Evolutionary conservation across 2,797 vertebrate genomes (phyloP), one percentile per base, ranked within the genome.

Genomic region (Notolepis coatsorum): DNA sequence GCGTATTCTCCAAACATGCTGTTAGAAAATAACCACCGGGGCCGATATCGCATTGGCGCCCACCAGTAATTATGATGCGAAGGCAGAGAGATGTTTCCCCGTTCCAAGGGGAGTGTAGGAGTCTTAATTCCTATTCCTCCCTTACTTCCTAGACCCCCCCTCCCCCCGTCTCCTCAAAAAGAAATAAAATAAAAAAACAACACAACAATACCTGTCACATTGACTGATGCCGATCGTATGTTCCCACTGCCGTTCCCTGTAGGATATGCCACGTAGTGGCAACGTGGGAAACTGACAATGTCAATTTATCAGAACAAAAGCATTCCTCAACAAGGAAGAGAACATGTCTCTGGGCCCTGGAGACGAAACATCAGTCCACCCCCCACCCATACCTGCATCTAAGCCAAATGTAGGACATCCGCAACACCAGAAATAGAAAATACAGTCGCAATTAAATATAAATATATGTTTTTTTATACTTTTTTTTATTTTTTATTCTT

Each of bases 291-390:
- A 82, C 89, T 92, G 92, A 91, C 90, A 86, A 50, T 87, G 86
- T 92, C 88, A 91, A 92, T 93, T 93, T 91, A 90, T 88, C 86
- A 92, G 82, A 92, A 93, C 91, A 93, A 92, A 93, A 87, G 83
- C 84, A 72, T 89, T 86, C 79, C 80, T 90, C 79, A 80, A 82
- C 82, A 79, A 85, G 81, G n/a, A 82, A 80, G 76, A 84, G 82
- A 81, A 78, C 83, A 77, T 79, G 66, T 87, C 79, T 86, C 61
- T 69, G 82, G 87, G 84, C 89, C 90, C 91, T 85, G 76, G 91
- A 91, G 92, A 91, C 89, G 84, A 73, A 85, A 86, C 30, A 64
- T 86, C 77, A 70, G 81, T 77, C 84, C 88, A 80, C 84, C 79
- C 37, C 84, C 87, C 89, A 82, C 81, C 79, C 77, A 60, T 89